These are phyloP conservation scores for Theocolax elegans DNA, from an alignment of 1,140 invertebrate genomes.

Conservation along the genomic window DNA sequence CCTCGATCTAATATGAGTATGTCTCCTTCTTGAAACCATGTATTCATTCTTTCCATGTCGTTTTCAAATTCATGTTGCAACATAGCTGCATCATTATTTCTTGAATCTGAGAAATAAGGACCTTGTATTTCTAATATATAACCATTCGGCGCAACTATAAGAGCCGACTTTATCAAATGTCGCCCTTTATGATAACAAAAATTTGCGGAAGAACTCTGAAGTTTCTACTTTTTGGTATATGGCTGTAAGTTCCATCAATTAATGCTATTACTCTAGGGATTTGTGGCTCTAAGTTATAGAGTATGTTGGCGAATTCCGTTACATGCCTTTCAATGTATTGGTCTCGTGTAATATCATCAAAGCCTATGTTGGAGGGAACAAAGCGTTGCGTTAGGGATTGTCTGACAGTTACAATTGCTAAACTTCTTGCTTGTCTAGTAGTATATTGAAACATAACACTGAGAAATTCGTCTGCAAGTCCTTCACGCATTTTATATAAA, in stretches of 20 bases:
- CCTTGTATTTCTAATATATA: too few relatives aligned
- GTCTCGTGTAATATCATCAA: constrained; percentile 7
- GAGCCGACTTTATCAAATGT: constrained; percentile 27
- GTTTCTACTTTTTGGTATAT: constrained; percentile 26
- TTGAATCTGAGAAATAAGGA: too few relatives aligned
- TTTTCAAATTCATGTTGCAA: background rate
- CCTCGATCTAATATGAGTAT: too few relatives aligned
- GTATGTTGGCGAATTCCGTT: constrained; percentile 22
- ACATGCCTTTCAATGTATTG: constrained; percentile 20
- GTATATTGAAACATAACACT: constrained; percentile 5
- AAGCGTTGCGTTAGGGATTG: constrained; percentile 10
- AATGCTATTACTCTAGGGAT: constrained; percentile 1
- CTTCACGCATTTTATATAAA: background rate
- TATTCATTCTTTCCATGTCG: background rate
- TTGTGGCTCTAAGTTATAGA: constrained; percentile 2
- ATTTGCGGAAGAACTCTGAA: constrained; percentile 5
- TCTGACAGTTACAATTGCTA: background rate
- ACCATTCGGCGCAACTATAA: constrained; percentile 21
- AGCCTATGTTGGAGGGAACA: constrained; percentile 1
- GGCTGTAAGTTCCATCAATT: constrained; percentile 22
- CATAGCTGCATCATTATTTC: too few relatives aligned
- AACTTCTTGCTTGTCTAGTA: background rate
- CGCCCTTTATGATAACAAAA: constrained; percentile 12
- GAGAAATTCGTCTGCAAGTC: constrained; percentile 11
- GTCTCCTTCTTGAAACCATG: too few relatives aligned